Percentiles rank a stretch among this genome's conserved stretches.
Conservation (phyloP, 2,113 vertebrate species). For the Casuarius casuarius region DNA sequence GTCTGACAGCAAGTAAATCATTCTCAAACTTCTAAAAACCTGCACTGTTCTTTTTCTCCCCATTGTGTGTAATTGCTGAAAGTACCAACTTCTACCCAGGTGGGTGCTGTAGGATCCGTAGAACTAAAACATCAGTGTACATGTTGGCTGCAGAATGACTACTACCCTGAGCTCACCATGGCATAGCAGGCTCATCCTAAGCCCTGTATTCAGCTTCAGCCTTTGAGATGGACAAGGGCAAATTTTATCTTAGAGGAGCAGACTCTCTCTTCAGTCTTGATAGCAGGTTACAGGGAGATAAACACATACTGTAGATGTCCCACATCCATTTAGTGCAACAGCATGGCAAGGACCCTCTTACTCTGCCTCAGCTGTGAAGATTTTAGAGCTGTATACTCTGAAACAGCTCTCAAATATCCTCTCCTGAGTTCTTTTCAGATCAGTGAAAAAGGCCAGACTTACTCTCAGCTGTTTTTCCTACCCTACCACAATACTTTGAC, state of each 20-base stretch:
- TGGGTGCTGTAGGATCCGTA: no score
- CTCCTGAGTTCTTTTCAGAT: neutral
- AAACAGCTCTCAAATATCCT: neutral
- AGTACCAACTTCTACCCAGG: neutral
- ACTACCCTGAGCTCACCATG: neutral
- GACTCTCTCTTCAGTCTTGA: neutral
- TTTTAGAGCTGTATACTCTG: neutral
- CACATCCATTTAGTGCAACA: neutral
- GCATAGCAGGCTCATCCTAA: neutral
- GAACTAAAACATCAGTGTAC: neutral
- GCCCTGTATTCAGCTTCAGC: neutral
- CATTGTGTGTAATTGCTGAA: rapidly evolving
- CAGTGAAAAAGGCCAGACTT: neutral
- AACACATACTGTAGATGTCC: neutral
- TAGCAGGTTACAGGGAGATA: neutral
- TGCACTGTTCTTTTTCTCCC: no score
- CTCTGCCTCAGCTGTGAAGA: neutral
- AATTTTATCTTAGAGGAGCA: neutral
- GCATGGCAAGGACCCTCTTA: neutral
- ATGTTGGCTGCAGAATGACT: neutral
- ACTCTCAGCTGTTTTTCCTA: neutral
- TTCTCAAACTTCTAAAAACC: neutral
- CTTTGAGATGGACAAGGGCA: neutral
- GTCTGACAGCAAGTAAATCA: neutral
- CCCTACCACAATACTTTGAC: neutral